These are phyloP conservation scores for Ranitomeya variabilis DNA, from an alignment of 2,113 vertebrate genomes.

Conservation along the genomic window DNA sequence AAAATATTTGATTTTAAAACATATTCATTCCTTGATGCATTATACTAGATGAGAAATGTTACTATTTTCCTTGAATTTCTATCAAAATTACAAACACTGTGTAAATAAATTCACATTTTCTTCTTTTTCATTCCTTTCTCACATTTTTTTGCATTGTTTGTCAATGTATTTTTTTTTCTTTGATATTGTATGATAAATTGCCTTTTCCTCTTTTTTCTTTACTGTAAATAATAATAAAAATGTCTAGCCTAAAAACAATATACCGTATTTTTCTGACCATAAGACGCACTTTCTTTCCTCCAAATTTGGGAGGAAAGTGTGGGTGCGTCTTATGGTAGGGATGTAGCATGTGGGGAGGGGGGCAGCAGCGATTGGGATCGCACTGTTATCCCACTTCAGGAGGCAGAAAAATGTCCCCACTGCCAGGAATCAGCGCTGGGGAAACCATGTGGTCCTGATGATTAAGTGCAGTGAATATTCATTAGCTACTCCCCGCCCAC, in stretches of 20 bases:
- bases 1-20: background rate
- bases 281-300: too few relatives aligned
- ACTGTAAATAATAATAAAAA: background rate
- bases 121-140: background rate
- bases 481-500: too few relatives aligned
- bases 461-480: too few relatives aligned
- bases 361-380: too few relatives aligned
- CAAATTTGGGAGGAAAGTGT: too few relatives aligned
- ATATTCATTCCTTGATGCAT: background rate
- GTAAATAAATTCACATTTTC: background rate
- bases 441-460: too few relatives aligned
- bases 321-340: too few relatives aligned
- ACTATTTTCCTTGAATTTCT: background rate
- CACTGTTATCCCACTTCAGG: too few relatives aligned
- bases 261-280: too few relatives aligned
- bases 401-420: too few relatives aligned
- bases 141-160: background rate
- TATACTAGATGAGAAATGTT: background rate
- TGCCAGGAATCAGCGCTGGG: too few relatives aligned
- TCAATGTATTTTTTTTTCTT: background rate
- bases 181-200: background rate
- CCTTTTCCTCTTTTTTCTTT: background rate
- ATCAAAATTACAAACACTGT: background rate
- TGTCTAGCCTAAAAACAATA: background rate
- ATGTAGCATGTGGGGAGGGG: too few relatives aligned